phyloP scores from a whole-genome alignment of 2,797 vertebrate genomes.

The Sebastolobus alascanus region DNA sequence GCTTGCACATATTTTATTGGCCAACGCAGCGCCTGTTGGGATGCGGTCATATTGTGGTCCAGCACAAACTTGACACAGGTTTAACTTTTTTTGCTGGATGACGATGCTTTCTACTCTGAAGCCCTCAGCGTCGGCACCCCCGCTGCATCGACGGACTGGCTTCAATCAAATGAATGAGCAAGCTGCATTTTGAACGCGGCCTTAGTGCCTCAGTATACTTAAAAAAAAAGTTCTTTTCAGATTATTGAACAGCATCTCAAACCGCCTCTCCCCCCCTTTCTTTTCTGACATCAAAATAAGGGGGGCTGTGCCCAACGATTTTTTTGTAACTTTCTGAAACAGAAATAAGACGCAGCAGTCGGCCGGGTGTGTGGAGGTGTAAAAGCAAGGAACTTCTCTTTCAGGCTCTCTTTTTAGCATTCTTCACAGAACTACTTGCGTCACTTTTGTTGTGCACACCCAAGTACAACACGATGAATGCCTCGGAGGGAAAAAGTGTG shows the following conservation, averaged over 20 bases:
- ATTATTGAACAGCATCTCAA: background rate
- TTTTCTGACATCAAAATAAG: background rate
- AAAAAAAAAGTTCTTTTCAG: background rate
- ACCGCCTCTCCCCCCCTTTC: too few species aligned
- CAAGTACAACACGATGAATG: background rate
- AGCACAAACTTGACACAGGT: too few species aligned
- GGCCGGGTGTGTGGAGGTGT: background rate
- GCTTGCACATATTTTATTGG: background rate
- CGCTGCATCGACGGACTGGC: too few species aligned
- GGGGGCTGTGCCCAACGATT: background rate
- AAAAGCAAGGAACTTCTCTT: background rate
- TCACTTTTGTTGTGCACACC: background rate
- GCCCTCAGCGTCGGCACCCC: too few species aligned
- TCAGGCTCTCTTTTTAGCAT: background rate
- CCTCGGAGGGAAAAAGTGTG: background rate
- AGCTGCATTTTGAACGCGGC: background rate
- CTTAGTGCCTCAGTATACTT: background rate
- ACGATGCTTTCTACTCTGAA: too few species aligned
- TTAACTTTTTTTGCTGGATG: too few species aligned
- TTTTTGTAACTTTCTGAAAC: background rate
- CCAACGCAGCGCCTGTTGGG: background rate
- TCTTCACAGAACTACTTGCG: background rate
- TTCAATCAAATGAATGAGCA: too few species aligned
- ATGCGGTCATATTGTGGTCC: too few species aligned
- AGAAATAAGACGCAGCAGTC: background rate